Evolutionary conservation across 1,140 invertebrate species (phyloP).

Genomic region (Achatina immaculata): DNA sequence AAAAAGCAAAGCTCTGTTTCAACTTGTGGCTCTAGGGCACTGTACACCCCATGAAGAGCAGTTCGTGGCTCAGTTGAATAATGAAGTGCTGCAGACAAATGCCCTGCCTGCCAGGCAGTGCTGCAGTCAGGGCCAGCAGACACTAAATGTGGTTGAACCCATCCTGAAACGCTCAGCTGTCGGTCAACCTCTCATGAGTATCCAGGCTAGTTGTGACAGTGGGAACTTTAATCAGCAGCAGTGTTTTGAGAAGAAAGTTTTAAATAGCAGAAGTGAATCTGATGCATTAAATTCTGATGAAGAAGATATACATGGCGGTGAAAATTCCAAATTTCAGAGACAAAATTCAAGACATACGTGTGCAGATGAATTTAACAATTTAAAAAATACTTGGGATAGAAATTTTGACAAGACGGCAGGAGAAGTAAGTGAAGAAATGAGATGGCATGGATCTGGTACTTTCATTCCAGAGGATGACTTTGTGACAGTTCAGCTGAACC

Average conservation of each 20-base stretch:
- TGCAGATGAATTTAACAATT: not conserved
- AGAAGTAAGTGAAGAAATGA: not conserved
- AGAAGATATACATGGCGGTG: not conserved
- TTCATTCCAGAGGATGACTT: constrained; percentile 1
- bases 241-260: not conserved
- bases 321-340: not conserved
- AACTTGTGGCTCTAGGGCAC: constrained; percentile 17
- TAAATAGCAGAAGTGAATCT: not conserved
- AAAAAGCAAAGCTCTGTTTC: not conserved
- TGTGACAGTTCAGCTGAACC: constrained; percentile 35
- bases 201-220: constrained; percentile 2
- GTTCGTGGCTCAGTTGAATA: constrained; percentile 25
- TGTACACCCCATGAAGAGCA: constrained; percentile 6
- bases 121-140: constrained; percentile 36
- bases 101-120: constrained; percentile 28
- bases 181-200: not conserved
- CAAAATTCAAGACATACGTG: not conserved
- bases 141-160: constrained; percentile 3
- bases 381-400: not conserved
- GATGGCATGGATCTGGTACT: constrained; percentile 16
- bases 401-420: not conserved
- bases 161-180: not conserved
- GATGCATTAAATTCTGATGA: not conserved
- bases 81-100: constrained; percentile 33
- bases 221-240: not conserved